Evolutionary conservation across 2,797 vertebrate genomes (phyloP).

Genomic region (Urosaurus nigricauda): DNA sequence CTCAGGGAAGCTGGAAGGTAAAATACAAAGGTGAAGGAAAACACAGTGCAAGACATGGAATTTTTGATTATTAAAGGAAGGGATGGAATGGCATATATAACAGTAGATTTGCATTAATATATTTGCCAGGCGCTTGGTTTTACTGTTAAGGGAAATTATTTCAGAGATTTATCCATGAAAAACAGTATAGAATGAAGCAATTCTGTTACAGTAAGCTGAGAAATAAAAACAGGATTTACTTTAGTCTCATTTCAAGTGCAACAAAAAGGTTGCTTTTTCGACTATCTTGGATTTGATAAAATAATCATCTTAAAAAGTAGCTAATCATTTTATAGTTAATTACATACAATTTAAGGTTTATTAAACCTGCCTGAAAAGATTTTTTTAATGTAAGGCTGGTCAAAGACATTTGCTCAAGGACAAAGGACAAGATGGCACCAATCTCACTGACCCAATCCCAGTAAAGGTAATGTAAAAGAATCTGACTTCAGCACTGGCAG

Average conservation of each 20-base stretch:
- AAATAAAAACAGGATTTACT: neutral
- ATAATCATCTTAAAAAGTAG: neutral
- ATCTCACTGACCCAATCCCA: no score
- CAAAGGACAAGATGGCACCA: neutral
- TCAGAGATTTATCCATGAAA: neutral
- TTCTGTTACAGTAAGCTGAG: neutral
- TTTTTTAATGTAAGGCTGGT: neutral
- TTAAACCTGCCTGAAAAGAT: neutral
- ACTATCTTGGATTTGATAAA: neutral
- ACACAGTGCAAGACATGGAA: neutral
- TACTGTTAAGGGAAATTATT: neutral
- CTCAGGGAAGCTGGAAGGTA: neutral
- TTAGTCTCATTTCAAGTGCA: neutral
- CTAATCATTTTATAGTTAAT: neutral
- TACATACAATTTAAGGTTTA: neutral
- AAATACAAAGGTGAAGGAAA: neutral
- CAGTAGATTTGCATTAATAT: neutral
- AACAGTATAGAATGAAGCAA: neutral
- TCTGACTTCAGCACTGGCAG: no score
- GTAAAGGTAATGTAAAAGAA: no score
- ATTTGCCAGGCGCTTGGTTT: neutral
- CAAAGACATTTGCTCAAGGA: neutral
- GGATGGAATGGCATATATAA: neutral
- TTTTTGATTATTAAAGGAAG: neutral
- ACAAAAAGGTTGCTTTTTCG: neutral